Evolutionary conservation across 1,140 invertebrate genomes (phyloP).

Genomic region (Megalonaias nervosa): DNA sequence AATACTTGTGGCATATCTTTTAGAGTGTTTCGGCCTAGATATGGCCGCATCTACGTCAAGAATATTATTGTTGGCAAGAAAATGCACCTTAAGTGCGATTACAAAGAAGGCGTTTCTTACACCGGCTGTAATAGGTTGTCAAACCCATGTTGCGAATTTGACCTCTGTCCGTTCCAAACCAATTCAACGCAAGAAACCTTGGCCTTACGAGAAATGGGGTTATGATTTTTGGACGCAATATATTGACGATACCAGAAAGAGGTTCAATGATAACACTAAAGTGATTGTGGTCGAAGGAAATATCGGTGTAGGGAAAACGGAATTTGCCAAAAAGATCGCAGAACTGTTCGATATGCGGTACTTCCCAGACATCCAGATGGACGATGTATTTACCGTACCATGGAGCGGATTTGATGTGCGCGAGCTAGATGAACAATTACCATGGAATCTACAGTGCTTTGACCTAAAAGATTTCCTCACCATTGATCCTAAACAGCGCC

Average conservation of each 20-base stretch:
- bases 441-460: slow-evolving; percentile 37
- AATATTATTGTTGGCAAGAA: too few species aligned
- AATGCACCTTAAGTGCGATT: too few species aligned
- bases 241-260: slow-evolving; percentile 16
- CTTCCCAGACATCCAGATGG: slow-evolving; percentile 44
- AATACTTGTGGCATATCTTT: too few species aligned
- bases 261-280: slow-evolving; percentile 61
- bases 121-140: too few species aligned
- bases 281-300: slow-evolving; percentile 62
- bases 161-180: too few species aligned
- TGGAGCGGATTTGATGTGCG: slow-evolving; percentile 48
- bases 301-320: slow-evolving; percentile 53
- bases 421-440: slow-evolving; percentile 49
- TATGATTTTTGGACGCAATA: slow-evolving; percentile 2
- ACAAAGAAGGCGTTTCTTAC: too few species aligned
- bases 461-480: slow-evolving; percentile 52
- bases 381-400: slow-evolving; percentile 29
- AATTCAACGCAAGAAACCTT: slow-evolving; percentile 8
- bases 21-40: too few species aligned
- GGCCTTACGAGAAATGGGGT: slow-evolving; percentile 1
- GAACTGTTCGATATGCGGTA: slow-evolving; percentile 59
- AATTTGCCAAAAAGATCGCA: slow-evolving; percentile 58
- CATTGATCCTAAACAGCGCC: slow-evolving; percentile 39
- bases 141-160: too few species aligned
- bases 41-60: too few species aligned